Percentiles rank a stretch among this genome's conserved stretches.
phyloP scores from a whole-genome alignment of 2,888 invertebrate genomes.

The Ischnus inquisitorius region DNA sequence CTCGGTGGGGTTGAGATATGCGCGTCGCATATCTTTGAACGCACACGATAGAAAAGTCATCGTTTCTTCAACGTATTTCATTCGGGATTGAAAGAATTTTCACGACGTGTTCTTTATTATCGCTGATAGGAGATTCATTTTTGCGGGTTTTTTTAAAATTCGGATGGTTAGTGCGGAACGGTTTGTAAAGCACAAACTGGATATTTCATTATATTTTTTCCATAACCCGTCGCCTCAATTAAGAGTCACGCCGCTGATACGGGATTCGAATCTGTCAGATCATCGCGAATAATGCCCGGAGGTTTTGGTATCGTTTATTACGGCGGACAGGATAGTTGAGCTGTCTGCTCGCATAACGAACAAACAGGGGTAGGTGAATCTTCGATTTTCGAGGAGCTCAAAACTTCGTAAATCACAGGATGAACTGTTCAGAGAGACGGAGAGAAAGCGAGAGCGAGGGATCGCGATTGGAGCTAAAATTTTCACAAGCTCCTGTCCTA shows the following conservation, averaged over 20 bases:
- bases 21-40: not conserved
- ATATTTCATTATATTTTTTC: not conserved
- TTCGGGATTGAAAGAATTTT: not conserved
- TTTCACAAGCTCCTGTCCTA: conserved; percentile 14
- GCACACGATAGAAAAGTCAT: not conserved
- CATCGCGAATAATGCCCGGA: conserved; percentile 60
- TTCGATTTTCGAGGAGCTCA: conserved; percentile 40
- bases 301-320: conserved; percentile 35
- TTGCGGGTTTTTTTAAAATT: not conserved
- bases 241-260: conserved; percentile 8
- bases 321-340: conserved; percentile 9
- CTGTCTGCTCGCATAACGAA: conserved; percentile 8
- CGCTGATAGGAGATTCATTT: no score
- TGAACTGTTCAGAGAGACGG: conserved; percentile 13
- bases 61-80: not conserved
- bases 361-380: conserved; percentile 17
- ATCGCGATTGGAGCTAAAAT: not conserved
- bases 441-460: conserved; percentile 33
- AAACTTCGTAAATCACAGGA: conserved; percentile 57
- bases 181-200: not conserved
- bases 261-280: conserved; percentile 55
- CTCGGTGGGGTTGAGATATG: not conserved
- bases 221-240: not conserved
- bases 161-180: not conserved
- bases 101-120: not conserved